Base-by-base conservation (phyloP, 2,113 vertebrate genomes). In the Antennarius striatus region DNA sequence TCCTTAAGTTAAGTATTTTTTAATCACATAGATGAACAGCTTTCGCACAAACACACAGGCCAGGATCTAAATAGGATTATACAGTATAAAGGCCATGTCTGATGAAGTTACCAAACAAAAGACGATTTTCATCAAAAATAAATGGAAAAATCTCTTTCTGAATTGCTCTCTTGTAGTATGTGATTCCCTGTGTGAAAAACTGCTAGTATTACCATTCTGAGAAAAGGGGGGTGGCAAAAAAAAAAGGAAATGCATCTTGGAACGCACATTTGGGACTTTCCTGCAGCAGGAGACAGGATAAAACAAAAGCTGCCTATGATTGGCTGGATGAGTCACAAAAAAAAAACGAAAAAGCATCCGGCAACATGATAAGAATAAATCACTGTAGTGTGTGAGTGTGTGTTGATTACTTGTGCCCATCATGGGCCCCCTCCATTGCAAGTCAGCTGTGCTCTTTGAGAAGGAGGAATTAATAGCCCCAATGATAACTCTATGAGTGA, bases 391-490 rank as follows among this genome's bases (percentile, higher is more conserved):
- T 68, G 56, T 71, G 55, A 62, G 66, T 70, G 56, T 39, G 13
- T 72, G 57, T 74, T 53, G 64, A 68, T 82, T 66, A 77, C 86
- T 88, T 86, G 88, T 83, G 80, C 68, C 71, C 61, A 56, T 81
- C 58, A 79, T 91, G 90, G 89, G 77, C 7, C 14, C 17, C 11
- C 0, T 87, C 80, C 89, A 90, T 68, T 45, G 63, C 51, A 63
- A 71, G 83, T 91, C 90, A 91, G 86, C 87, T 90, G 89, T 90
- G 83, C 62, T 72, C 74, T 77, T 15, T 40, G 55, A 75, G 52
- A 68, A 59, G 56, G 60, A 79, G 58, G 56, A 78, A 56, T 84
- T 81, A 81, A 88, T 81, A 49, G 49, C 62, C 45, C 73, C 79
- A 79, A 75, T 83, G 81, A 89, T 85, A 55, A 57, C 70, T 48